Conservation (phyloP, 2,113 vertebrate species). For the Albula goreensis region DNA sequence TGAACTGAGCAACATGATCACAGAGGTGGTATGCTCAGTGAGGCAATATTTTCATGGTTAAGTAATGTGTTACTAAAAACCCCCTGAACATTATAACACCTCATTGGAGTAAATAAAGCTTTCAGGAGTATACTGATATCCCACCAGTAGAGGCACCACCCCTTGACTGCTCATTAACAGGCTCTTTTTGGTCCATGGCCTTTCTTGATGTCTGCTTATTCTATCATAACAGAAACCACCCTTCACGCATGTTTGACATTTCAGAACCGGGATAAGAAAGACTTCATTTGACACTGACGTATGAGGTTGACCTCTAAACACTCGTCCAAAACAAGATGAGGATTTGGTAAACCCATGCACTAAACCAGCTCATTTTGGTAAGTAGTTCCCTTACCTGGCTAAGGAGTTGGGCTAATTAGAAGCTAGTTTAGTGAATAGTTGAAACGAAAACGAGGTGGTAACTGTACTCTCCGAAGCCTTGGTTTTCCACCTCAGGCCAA, state of each 20-base stretch:
- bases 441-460: neutral
- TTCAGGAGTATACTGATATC: neutral
- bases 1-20: neutral
- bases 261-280: neutral
- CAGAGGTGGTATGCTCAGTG: neutral
- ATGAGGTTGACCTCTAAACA: neutral
- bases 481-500: no score
- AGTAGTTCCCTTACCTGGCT: no score
- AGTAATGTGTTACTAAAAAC: neutral
- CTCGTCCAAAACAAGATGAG: no score
- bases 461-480: no score
- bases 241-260: neutral
- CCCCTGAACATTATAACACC: neutral
- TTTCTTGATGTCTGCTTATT: neutral
- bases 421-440: neutral
- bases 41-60: neutral
- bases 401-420: no score
- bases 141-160: neutral
- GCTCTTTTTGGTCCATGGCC: neutral
- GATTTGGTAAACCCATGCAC: no score
- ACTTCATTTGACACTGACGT: neutral
- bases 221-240: neutral
- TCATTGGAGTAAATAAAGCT: neutral
- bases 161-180: neutral
- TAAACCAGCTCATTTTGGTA: no score